Conservation (phyloP, 2,113 vertebrate genomes). For the Eleginops maclovinus region DNA sequence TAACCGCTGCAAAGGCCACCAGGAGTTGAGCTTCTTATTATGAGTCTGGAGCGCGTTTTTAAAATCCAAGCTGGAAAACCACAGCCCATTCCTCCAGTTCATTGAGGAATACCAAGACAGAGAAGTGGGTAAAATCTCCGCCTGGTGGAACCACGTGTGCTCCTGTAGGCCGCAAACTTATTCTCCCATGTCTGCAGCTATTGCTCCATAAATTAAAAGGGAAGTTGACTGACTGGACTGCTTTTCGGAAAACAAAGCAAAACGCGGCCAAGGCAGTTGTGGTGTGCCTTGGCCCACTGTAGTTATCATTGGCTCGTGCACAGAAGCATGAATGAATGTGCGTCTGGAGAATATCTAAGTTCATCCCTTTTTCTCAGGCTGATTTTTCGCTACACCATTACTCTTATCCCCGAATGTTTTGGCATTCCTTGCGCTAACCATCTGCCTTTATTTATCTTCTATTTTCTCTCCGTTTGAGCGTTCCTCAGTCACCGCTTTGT, state of each 20-base stretch:
- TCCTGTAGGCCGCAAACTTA: no score
- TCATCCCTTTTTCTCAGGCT: constrained; percentile 5
- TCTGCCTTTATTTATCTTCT: not conserved
- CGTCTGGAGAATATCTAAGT: constrained; percentile 51
- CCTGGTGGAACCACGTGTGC: no score
- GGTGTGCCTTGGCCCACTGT: constrained; percentile 46
- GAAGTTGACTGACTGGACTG: constrained; percentile 6
- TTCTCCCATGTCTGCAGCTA: constrained; percentile 29
- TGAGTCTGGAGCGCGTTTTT: constrained; percentile 44
- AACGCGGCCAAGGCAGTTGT: constrained; percentile 24
- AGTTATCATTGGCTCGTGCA: constrained; percentile 59
- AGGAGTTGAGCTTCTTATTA: constrained; percentile 49
- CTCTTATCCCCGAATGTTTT: not conserved
- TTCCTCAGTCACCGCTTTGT: not conserved
- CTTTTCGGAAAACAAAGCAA: constrained; percentile 18
- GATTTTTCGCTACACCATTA: constrained; percentile 1
- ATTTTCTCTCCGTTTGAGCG: not conserved
- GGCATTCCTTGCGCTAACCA: not conserved
- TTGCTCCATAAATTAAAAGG: constrained; percentile 29
- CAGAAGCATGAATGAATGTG: constrained; percentile 59
- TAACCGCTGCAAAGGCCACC: constrained; percentile 61
- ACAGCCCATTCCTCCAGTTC: constrained; percentile 23
- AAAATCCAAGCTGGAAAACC: constrained; percentile 37
- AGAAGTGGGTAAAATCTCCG: no score
- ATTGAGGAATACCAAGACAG: no score